A percentile compares a stretch with the other conserved stretches of the same genome.
Evolutionary conservation across 2,888 invertebrate species (phyloP).

Genomic region (Parnassius apollo): DNA sequence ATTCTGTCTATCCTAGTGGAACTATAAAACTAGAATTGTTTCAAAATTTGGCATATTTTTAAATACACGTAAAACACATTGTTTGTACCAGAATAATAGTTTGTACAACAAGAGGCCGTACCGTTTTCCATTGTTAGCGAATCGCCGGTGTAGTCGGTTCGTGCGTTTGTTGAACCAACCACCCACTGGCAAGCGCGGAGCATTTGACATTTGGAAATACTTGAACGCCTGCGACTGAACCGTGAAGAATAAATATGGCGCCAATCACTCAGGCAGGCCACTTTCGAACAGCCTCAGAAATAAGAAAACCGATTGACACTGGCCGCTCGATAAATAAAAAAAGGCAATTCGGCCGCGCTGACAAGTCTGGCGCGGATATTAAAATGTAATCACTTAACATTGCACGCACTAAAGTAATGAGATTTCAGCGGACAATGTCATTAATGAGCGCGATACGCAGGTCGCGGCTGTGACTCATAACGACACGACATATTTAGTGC

Average conservation of each 20-base stretch:
- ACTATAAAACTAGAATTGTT: too few relatives aligned
- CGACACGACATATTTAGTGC: conserved; percentile 60
- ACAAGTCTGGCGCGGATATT: conserved; percentile 55
- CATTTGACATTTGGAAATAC: conserved; percentile 64
- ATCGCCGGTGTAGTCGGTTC: conserved; percentile 61
- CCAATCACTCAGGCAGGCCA: conserved; percentile 35
- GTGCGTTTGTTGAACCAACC: conserved; percentile 70
- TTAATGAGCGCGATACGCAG: conserved; percentile 66
- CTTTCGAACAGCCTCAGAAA: conserved; percentile 58
- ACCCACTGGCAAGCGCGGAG: conserved; percentile 62
- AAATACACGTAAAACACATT: conserved; percentile 37
- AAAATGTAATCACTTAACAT: conserved; percentile 76
- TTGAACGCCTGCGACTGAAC: conserved; percentile 43
- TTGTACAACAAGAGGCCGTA: conserved; percentile 48
- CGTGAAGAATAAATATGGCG: conserved; percentile 41
- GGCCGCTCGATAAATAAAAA: conserved; percentile 54
- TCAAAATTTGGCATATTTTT: conserved; percentile 11
- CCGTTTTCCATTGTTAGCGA: conserved; percentile 72
- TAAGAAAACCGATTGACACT: conserved; percentile 49
- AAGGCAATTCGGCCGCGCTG: conserved; percentile 53
- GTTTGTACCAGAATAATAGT: conserved; percentile 28
- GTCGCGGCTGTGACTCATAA: conserved; percentile 68
- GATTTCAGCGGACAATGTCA: conserved; percentile 71
- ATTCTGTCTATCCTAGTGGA: too few relatives aligned
- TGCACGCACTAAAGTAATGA: conserved; percentile 76